phyloP scores from a whole-genome alignment of 2,888 invertebrate species.

The Drosophila hamatofila region DNA sequence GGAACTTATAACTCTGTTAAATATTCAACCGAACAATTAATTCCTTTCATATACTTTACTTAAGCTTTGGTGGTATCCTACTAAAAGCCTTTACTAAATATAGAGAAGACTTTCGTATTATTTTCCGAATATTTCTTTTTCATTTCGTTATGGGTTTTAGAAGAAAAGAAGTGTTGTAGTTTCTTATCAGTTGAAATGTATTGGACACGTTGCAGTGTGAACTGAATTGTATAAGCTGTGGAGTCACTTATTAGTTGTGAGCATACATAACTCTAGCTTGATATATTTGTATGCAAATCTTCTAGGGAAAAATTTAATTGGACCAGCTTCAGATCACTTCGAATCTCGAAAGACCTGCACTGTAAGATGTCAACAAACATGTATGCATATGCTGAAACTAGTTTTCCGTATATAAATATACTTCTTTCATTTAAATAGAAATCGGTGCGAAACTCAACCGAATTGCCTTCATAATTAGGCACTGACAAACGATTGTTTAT shows the following conservation, averaged over 20 bases:
- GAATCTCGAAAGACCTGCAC: conserved; percentile 65
- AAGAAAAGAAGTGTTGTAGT: conserved; percentile 1
- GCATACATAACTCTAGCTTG: conserved; percentile 7
- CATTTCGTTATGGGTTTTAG: background rate
- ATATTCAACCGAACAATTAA: background rate
- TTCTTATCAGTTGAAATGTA: background rate
- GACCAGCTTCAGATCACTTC: conserved; percentile 26
- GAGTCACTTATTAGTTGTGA: conserved; percentile 1
- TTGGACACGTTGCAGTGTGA: conserved; percentile 17
- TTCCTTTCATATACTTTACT: background rate
- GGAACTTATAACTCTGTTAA: background rate
- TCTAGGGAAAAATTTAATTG: conserved; percentile 48
- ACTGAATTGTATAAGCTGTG: background rate
- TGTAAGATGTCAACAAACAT: conserved; percentile 58
- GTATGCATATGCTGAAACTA: conserved; percentile 38
- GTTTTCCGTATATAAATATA: conserved; percentile 64
- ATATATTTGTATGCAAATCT: conserved; percentile 51
- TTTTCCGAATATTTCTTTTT: background rate
- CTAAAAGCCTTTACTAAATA: background rate
- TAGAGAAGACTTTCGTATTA: background rate
- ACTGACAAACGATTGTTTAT: conserved; percentile 36
- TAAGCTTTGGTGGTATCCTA: background rate
- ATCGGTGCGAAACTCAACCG: conserved; percentile 68
- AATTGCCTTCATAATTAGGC: conserved; percentile 57
- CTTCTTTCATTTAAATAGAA: conserved; percentile 61